Evolutionary conservation across 2,888 invertebrate genomes (phyloP), one percentile per base, ranked within the genome.

Genomic region (Dicyrtoma fusca): DNA sequence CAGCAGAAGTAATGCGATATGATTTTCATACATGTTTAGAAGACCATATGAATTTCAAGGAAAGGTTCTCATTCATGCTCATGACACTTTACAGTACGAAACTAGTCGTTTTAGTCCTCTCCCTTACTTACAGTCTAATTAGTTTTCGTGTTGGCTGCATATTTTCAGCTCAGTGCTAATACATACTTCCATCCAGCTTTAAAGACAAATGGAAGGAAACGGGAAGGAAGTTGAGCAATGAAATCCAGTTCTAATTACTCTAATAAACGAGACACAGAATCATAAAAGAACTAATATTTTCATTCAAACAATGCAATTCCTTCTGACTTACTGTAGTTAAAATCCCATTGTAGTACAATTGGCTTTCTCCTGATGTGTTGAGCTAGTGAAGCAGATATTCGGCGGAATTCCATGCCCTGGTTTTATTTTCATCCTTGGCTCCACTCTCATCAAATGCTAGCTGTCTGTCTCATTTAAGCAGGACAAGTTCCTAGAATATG

Each of bases 41-140:
- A n/a, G n/a, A n/a, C n/a, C n/a, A n/a, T n/a, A n/a, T n/a, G n/a
- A n/a, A n/a, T n/a, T n/a, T n/a, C n/a, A n/a, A n/a, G n/a, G n/a
- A n/a, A n/a, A n/a, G n/a, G n/a, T n/a, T 66, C 53, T 66, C 51
- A 66, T 51, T 66, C 17, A 66, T 53, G 53, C n/a, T n/a, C n/a
- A 53, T 53, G 65, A 53, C 65, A 66, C 65, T 66, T 53, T 51
- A 47, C 34, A 34, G 34, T 53, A 66, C 53, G 65, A 66, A 66
- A 25, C 53, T 53, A 44, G 42, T 44, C 63, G 19, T 4, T 13
- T 49, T 49, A 19, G 49, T 17, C 49, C 45, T 11, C 34, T 17
- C 19, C 14, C 2, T 13, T n/a, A n/a, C n/a, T n/a, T n/a, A n/a
- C n/a, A n/a, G n/a, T n/a, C n/a, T n/a, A n/a, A n/a, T n/a, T n/a